These are phyloP conservation scores for Eucidaris tribuloides DNA, from an alignment of 35 echinoderm and acorn worm genomes.

Conservation along the genomic window DNA sequence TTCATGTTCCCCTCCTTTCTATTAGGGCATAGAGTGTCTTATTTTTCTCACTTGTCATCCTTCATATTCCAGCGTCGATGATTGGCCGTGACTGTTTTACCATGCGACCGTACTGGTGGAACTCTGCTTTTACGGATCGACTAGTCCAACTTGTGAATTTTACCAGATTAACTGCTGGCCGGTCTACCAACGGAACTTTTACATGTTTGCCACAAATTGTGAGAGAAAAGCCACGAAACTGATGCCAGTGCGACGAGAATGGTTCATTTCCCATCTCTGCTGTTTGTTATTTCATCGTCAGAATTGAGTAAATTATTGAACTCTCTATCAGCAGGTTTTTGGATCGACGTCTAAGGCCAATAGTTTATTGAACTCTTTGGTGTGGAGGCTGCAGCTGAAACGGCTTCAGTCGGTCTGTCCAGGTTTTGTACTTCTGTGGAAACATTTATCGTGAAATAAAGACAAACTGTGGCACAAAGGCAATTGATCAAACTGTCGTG, in stretches of 20 bases:
- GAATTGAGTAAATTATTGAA: no score
- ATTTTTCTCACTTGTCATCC: neutral
- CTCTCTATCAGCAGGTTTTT: neutral
- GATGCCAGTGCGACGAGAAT: neutral
- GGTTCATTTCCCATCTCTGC: neutral
- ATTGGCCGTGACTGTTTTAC: slow-evolving; percentile 34
- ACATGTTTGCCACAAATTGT: slow-evolving; percentile 80
- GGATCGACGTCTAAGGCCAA: no score
- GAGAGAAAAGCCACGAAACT: neutral
- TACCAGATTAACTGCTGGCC: slow-evolving; percentile 85
- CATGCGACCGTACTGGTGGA: slow-evolving; percentile 69
- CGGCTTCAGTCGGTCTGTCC: neutral
- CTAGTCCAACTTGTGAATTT: slow-evolving; percentile 95
- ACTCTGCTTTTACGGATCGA: slow-evolving; percentile 91
- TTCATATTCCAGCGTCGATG: slow-evolving; percentile 46
- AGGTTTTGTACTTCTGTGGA: no score
- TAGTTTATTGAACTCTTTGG: neutral
- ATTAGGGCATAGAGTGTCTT: neutral
- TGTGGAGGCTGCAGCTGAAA: neutral
- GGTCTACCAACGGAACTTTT: slow-evolving; percentile 84
- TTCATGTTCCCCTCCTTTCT: neutral
- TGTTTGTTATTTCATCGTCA: neutral
- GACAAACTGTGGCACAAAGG: no score
- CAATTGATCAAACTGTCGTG: no score
- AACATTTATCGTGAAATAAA: no score